A percentile compares a stretch with the other conserved stretches of the same genome.
Conservation (phyloP, 2,888 invertebrate species). For the Glaucopsyche alexis region DNA sequence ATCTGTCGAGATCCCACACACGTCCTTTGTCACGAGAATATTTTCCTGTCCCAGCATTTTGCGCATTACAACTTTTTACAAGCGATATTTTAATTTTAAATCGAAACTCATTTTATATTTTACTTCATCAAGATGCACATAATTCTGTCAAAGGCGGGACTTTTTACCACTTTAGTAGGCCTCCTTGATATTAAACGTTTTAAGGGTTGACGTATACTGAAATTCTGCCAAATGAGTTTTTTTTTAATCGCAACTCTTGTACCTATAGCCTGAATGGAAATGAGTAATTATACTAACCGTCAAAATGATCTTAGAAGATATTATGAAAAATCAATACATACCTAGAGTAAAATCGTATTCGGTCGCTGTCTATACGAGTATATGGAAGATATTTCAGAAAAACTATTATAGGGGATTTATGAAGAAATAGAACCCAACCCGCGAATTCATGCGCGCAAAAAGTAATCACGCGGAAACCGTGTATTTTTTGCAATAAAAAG, state of each 20-base stretch:
- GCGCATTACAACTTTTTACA: conserved; percentile 43
- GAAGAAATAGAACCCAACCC: too few relatives aligned
- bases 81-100: conserved; percentile 60
- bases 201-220: conserved; percentile 2
- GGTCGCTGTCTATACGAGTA: too few relatives aligned
- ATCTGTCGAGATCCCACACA: not conserved
- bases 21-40: conserved; percentile 21
- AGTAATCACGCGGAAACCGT: too few relatives aligned
- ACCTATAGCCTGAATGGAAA: too few relatives aligned
- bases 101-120: conserved; percentile 59
- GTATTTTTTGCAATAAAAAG: too few relatives aligned
- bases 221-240: not conserved
- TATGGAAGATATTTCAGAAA: too few relatives aligned
- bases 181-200: conserved; percentile 28
- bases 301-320: too few relatives aligned
- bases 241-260: not conserved
- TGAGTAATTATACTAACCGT: too few relatives aligned
- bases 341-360: too few relatives aligned
- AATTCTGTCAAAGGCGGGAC: conserved; percentile 39
- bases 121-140: conserved; percentile 63
- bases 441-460: too few relatives aligned
- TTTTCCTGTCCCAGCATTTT: conserved; percentile 34
- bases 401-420: too few relatives aligned
- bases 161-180: conserved; percentile 30
- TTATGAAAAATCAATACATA: too few relatives aligned